These are phyloP conservation scores for Ambastaia sidthimunki DNA, from an alignment of 2,797 vertebrate genomes.

Conservation along the genomic window DNA sequence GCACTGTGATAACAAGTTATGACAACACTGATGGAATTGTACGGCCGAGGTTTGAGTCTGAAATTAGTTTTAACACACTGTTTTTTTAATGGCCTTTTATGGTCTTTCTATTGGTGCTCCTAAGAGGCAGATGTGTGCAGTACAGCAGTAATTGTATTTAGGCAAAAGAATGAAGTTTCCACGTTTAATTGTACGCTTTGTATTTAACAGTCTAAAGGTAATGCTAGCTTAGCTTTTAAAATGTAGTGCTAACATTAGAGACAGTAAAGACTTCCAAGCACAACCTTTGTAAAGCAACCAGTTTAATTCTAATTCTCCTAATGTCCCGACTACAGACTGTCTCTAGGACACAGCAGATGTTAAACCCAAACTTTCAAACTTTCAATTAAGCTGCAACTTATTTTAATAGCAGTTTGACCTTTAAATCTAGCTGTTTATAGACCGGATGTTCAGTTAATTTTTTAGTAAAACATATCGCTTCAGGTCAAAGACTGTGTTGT, in stretches of 20 bases:
- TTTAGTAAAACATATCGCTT: neutral
- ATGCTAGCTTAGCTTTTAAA: too few relatives aligned
- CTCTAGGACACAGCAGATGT: neutral
- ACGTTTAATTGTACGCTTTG: too few relatives aligned
- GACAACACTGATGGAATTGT: neutral
- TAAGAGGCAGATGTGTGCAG: too few relatives aligned
- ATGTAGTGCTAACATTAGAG: too few relatives aligned
- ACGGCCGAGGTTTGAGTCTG: neutral
- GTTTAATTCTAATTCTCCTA: neutral
- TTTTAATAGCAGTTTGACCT: neutral
- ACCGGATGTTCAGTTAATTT: neutral
- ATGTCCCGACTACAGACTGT: neutral
- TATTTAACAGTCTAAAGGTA: too few relatives aligned
- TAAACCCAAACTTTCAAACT: neutral
- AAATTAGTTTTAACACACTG: neutral
- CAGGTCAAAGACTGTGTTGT: neutral
- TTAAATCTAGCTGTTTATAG: constrained; percentile 1
- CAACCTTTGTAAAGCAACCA: neutral
- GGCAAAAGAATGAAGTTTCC: too few relatives aligned
- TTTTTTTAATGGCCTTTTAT: neutral
- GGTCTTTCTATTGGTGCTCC: too few relatives aligned
- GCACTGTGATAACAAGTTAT: neutral
- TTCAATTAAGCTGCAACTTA: neutral
- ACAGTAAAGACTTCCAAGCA: too few relatives aligned
- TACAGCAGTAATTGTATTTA: too few relatives aligned